Percentiles rank a stretch among this genome's conserved stretches.
phyloP scores from a whole-genome alignment of 2,113 vertebrate species.

The Lophotis ruficrista region DNA sequence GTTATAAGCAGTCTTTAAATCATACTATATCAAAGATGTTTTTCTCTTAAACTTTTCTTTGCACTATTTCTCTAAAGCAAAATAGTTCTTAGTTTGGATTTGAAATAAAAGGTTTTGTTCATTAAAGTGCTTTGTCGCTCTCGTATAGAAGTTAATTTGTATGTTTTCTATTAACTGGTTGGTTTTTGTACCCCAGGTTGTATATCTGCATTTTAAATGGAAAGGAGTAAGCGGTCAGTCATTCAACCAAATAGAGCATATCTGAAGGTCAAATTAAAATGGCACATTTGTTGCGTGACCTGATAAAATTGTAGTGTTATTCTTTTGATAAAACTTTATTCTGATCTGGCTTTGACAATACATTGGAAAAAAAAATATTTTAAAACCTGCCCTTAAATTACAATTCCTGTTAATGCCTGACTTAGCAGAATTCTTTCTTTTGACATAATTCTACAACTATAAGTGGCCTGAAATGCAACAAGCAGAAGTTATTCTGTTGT shows the following conservation, averaged over 20 bases:
- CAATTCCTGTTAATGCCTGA: not conserved
- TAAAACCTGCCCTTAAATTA: not conserved
- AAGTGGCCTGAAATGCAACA: not conserved
- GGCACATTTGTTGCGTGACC: not conserved
- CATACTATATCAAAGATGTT: not conserved
- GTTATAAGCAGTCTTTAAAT: not conserved
- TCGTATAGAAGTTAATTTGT: not conserved
- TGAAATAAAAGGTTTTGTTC: not conserved
- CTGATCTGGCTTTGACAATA: not conserved
- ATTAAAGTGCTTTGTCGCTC: not conserved
- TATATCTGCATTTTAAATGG: not conserved
- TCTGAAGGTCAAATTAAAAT: constrained; percentile 11
- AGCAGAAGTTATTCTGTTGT: not conserved
- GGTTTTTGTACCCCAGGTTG: not conserved
- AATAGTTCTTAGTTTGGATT: not conserved
- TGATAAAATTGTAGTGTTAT: not conserved
- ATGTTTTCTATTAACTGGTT: not conserved
- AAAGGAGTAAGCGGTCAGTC: not conserved
- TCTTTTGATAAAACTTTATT: constrained; percentile 24
- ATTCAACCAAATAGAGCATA: not conserved
- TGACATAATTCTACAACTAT: not conserved
- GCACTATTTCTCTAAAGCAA: not conserved
- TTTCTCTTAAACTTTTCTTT: not conserved
- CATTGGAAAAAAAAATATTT: not conserved
- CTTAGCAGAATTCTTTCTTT: not conserved